Conservation (phyloP, 2,113 vertebrate species). For the Ciconia stormi region DNA sequence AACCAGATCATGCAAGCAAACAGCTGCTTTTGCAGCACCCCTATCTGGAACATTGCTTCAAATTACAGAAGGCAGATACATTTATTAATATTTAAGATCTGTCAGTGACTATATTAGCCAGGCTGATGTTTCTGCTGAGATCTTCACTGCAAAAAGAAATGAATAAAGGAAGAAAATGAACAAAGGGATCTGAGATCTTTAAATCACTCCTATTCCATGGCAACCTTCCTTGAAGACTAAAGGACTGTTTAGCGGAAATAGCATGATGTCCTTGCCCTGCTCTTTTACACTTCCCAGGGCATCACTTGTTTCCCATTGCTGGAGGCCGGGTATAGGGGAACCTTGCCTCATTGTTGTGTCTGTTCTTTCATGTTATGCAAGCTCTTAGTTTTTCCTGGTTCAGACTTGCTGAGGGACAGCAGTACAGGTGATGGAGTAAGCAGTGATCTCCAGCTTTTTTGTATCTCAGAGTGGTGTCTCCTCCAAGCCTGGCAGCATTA, state of each 20-base stretch:
- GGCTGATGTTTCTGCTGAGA: background rate
- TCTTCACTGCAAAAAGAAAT: background rate
- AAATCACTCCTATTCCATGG: background rate
- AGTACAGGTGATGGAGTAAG: background rate
- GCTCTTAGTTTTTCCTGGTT: background rate
- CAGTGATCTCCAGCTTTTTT: background rate
- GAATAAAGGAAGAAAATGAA: background rate
- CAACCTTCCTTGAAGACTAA: background rate
- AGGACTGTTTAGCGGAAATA: background rate
- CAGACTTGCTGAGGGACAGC: background rate
- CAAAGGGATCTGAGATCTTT: background rate
- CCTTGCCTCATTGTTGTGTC: background rate
- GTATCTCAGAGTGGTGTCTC: background rate
- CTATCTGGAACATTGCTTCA: background rate
- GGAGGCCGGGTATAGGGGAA: background rate
- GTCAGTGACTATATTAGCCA: background rate
- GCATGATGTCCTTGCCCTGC: background rate
- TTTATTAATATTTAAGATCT: constrained; percentile 42
- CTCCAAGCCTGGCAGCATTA: background rate
- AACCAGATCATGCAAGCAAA: background rate
- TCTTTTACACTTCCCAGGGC: background rate
- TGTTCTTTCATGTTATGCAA: background rate
- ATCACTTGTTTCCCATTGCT: background rate
- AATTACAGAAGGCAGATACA: background rate
- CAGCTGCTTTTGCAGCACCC: background rate